These are phyloP conservation scores for Brachyistius frenatus DNA, from an alignment of 2,113 vertebrate species.

Conservation along the genomic window DNA sequence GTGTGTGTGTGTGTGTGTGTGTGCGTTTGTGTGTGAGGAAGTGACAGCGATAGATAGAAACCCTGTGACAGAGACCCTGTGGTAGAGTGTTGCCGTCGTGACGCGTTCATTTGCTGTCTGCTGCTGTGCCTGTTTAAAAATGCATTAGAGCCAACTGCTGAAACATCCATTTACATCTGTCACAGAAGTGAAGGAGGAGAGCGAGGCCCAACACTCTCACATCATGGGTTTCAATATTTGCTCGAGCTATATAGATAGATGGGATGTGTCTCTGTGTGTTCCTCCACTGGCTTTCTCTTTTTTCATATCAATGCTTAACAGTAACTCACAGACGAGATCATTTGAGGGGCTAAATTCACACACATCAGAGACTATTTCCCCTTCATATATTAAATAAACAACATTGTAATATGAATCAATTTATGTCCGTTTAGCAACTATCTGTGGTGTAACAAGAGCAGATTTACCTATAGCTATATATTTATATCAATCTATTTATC, in stretches of 20 bases:
- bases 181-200: slow-evolving; percentile 55
- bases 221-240: slow-evolving; percentile 71
- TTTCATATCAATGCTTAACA: slow-evolving; percentile 38
- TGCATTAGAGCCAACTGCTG: slow-evolving; percentile 79
- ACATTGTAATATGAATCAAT: slow-evolving; percentile 9
- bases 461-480: not conserved
- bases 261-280: slow-evolving; percentile 46
- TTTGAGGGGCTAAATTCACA: slow-evolving; percentile 26
- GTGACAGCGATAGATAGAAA: slow-evolving; percentile 68
- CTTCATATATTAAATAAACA: slow-evolving; percentile 31
- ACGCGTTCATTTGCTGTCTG: slow-evolving; percentile 75
- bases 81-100: slow-evolving; percentile 49
- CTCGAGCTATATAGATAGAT: slow-evolving; percentile 71
- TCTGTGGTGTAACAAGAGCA: not conserved
- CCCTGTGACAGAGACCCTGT: slow-evolving; percentile 30
- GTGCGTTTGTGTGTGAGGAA: slow-evolving; percentile 45
- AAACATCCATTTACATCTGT: slow-evolving; percentile 80
- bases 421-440: slow-evolving; percentile 9
- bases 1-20: slow-evolving; percentile 11
- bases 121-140: slow-evolving; percentile 83
- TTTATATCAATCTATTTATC: not conserved
- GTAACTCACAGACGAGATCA: slow-evolving; percentile 26
- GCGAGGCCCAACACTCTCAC: slow-evolving; percentile 29
- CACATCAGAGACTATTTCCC: slow-evolving; percentile 16
- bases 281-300: slow-evolving; percentile 43